Conservation (phyloP, 2,797 vertebrate genomes). For the Podargus strigoides region DNA sequence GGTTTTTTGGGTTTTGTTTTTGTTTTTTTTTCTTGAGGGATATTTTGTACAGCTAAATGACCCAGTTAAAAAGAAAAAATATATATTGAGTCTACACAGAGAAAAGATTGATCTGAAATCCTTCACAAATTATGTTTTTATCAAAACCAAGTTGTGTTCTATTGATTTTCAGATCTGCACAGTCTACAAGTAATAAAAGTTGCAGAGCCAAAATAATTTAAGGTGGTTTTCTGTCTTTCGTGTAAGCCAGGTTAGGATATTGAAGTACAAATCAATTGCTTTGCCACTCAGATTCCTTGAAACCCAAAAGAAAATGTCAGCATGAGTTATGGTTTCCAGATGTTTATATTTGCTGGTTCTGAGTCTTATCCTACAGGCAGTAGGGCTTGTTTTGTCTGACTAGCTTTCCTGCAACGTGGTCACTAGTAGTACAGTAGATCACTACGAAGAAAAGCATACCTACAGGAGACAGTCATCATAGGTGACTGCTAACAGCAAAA, state of each 20-base stretch:
- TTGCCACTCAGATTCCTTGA: background rate
- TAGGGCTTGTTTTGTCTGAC: background rate
- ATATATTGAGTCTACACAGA: background rate
- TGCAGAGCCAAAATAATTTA: constrained; percentile 25
- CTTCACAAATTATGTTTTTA: constrained; percentile 45
- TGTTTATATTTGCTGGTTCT: background rate
- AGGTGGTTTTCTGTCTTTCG: constrained; percentile 10
- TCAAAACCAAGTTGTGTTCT: constrained; percentile 22
- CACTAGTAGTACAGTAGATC: background rate
- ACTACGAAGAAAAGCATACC: background rate
- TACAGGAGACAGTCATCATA: background rate
- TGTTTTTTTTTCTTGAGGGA: background rate
- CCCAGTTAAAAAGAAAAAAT: background rate
- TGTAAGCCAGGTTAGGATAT: background rate
- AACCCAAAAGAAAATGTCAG: background rate
- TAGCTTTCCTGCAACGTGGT: background rate
- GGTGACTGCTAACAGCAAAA: background rate
- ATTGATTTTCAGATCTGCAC: constrained; percentile 44
- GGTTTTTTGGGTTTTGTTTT: too few species aligned
- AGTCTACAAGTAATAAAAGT: constrained; percentile 6
- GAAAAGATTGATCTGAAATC: constrained; percentile 40
- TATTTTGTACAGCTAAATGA: constrained; percentile 28
- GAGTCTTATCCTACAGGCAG: background rate
- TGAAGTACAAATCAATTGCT: background rate
- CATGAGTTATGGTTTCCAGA: background rate